Conservation (phyloP, 1,140 invertebrate genomes). For the Bombus cullumanus region DNA sequence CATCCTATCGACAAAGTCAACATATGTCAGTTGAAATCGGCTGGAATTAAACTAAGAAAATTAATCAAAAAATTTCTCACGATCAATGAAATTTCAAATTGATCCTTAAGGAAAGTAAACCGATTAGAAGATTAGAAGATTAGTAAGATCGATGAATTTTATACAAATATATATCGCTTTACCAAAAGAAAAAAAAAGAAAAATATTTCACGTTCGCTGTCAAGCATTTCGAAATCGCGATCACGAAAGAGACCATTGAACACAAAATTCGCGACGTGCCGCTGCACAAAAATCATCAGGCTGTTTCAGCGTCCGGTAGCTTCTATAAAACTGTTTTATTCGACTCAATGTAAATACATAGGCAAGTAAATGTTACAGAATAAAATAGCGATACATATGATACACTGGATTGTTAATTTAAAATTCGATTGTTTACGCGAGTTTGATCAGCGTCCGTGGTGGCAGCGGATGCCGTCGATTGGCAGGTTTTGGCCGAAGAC, state of each 20-base stretch:
- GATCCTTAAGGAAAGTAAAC: no score
- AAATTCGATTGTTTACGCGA: not conserved
- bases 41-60: no score
- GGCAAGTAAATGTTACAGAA: conserved; percentile 43
- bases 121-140: no score
- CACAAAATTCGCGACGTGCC: not conserved
- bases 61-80: no score
- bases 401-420: conserved; percentile 53
- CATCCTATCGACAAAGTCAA: no score
- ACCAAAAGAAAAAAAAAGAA: not conserved
- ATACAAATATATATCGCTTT: not conserved
- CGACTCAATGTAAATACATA: conserved; percentile 50
- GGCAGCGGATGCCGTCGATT: conserved; percentile 17
- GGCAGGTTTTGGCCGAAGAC: conserved; percentile 50
- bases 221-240: not conserved
- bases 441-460: no score
- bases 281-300: not conserved
- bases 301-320: not conserved
- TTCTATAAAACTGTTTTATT: conserved; percentile 66
- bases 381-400: conserved; percentile 50
- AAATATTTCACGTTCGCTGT: no score
- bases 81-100: no score
- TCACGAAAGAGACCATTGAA: not conserved
- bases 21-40: accelerated
- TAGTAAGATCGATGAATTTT: no score